Percentiles rank a stretch among this genome's conserved stretches.
These are phyloP conservation scores for Drosophila miranda DNA, from an alignment of 1,140 invertebrate species.

Conservation along the genomic window DNA sequence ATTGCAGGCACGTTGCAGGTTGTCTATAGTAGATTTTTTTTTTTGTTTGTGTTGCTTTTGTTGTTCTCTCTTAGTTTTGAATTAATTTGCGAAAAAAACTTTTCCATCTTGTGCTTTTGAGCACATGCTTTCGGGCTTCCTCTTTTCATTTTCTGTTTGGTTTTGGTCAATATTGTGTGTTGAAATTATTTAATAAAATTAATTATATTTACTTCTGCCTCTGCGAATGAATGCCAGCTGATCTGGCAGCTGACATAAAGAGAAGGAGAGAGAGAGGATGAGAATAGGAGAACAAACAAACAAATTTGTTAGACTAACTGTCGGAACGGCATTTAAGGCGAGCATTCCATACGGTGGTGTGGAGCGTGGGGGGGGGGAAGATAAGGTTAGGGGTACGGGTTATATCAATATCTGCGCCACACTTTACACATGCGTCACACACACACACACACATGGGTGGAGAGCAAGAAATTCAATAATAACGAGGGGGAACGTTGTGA, in stretches of 20 bases:
- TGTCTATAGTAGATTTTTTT: slow-evolving; percentile 33
- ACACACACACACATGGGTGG: slow-evolving; percentile 12
- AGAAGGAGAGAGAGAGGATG: slow-evolving; percentile 4
- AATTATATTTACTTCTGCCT: slow-evolving; percentile 54
- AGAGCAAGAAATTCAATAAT: slow-evolving; percentile 67
- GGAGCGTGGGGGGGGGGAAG: not conserved
- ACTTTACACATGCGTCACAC: slow-evolving; percentile 68
- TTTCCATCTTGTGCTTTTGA: slow-evolving; percentile 41
- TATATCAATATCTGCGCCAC: slow-evolving; percentile 49
- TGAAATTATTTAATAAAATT: slow-evolving; percentile 69
- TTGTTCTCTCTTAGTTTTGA: slow-evolving; percentile 30
- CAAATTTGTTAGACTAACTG: slow-evolving; percentile 51
- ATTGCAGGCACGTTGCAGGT: slow-evolving; percentile 74
- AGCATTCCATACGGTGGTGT: not conserved
- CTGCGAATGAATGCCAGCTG: slow-evolving; percentile 51
- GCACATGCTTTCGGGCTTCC: slow-evolving; percentile 22
- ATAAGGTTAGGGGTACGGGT: slow-evolving; percentile 11
- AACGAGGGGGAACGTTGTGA: too few relatives aligned
- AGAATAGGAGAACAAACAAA: slow-evolving; percentile 45
- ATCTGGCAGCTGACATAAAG: slow-evolving; percentile 56
- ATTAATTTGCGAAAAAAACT: slow-evolving; percentile 36
- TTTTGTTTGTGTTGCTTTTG: not conserved
- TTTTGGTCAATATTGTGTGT: slow-evolving; percentile 43
- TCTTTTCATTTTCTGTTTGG: slow-evolving; percentile 34
- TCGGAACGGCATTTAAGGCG: slow-evolving; percentile 18